These are phyloP conservation scores for Hassar affinis DNA, from an alignment of 2,113 vertebrate genomes.

Conservation along the genomic window DNA sequence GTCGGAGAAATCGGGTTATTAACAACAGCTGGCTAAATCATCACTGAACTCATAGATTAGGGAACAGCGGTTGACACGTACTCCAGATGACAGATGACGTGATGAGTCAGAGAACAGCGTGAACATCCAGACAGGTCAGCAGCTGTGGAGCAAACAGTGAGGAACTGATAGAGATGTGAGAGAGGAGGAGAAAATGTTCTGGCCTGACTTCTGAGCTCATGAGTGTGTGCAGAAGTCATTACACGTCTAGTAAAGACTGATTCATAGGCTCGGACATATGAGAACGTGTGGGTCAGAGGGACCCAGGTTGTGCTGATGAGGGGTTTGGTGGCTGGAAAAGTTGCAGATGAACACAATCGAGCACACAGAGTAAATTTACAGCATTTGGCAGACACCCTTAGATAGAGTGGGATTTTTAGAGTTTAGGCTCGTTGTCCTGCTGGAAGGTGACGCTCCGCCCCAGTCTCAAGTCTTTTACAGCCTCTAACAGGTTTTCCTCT, in stretches of 20 bases:
- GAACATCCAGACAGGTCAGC: background rate
- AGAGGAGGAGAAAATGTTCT: background rate
- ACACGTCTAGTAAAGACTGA: conserved; percentile 3
- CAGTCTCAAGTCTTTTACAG: no score
- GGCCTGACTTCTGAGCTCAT: background rate
- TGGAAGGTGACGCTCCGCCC: no score
- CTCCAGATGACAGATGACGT: background rate
- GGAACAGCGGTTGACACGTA: background rate
- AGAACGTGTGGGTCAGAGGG: conserved; percentile 12
- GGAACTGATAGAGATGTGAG: background rate
- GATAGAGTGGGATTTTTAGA: no score
- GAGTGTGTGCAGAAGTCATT: conserved; percentile 34
- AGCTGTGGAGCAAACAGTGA: background rate
- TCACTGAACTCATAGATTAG: background rate
- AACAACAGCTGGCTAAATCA: background rate
- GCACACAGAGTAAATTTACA: no score
- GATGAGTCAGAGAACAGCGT: conserved; percentile 22
- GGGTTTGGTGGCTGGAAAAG: background rate
- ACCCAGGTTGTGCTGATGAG: conserved; percentile 12
- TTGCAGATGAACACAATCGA: no score
- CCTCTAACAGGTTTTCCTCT: no score
- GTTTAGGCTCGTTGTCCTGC: no score
- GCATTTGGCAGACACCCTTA: no score
- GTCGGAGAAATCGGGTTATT: background rate
- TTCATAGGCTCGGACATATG: background rate